These are phyloP conservation scores for Eunapius fragilis DNA, from an alignment of 37 sponge, comb jelly and placozoan species.

Conservation along the genomic window DNA sequence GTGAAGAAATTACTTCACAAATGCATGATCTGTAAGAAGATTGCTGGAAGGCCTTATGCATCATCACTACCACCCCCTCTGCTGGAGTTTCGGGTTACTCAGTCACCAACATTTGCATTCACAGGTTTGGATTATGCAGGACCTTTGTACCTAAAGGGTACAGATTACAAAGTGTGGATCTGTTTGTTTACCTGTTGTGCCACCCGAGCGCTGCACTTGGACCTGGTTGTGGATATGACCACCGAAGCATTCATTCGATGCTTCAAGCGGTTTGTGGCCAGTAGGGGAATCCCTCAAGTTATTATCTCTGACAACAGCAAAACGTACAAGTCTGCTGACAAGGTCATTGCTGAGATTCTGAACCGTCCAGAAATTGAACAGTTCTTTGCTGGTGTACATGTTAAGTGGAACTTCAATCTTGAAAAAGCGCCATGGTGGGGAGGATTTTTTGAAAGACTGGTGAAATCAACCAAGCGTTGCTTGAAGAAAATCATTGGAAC, in stretches of 20 bases:
- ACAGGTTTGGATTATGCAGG: conserved; percentile 35
- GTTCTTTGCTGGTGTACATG: not conserved
- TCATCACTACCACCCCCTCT: conserved; percentile 32
- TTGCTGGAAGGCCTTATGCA: conserved; percentile 6
- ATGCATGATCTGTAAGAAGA: conserved; percentile 19
- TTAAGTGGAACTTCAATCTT: conserved; percentile 7
- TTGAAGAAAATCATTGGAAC: conserved; percentile 17
- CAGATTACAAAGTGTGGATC: conserved; percentile 17
- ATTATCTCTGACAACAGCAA: conserved; percentile 28
- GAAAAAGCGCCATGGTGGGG: conserved; percentile 37
- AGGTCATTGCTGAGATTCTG: not conserved
- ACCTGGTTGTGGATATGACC: conserved; percentile 21
- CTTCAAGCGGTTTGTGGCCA: conserved; percentile 14
- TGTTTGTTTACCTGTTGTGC: conserved; percentile 32
- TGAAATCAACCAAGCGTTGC: conserved; percentile 20
- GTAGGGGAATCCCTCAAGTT: not conserved
- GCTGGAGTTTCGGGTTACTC: conserved; percentile 10
- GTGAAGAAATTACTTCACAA: conserved; percentile 12
- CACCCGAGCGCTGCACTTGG: conserved; percentile 29
- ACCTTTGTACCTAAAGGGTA: not conserved
- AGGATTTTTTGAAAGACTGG: conserved; percentile 23
- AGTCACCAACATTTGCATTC: conserved; percentile 12
- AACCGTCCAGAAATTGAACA: not conserved
- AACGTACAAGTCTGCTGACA: conserved; percentile 18
- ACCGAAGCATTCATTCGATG: conserved; percentile 13